Evolutionary conservation across 2,797 vertebrate genomes (phyloP).

Genomic region (Lepilemur ruficaudatus): DNA sequence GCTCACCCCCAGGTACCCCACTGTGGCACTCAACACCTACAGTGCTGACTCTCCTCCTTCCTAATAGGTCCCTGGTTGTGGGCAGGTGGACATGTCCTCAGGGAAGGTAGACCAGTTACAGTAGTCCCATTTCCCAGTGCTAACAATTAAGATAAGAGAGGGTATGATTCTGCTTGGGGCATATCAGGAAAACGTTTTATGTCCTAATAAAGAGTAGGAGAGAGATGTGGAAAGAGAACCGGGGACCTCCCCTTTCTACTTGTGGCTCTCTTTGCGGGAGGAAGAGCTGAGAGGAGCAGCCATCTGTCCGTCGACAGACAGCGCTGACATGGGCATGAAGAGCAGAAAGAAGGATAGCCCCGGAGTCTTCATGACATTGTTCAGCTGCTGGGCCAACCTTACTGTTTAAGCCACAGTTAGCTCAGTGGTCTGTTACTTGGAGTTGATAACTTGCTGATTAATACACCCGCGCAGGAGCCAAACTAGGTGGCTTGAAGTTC

Average conservation of each 20-base stretch:
- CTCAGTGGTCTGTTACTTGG: background rate
- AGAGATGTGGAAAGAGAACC: background rate
- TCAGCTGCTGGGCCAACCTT: background rate
- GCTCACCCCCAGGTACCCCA: background rate
- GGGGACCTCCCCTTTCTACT: background rate
- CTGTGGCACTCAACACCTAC: too few species aligned
- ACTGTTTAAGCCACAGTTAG: background rate
- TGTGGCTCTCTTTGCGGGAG: background rate
- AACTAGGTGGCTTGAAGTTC: background rate
- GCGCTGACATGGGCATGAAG: background rate
- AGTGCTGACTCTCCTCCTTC: background rate
- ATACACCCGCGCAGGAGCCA: background rate
- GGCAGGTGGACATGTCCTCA: background rate
- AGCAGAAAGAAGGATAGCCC: background rate
- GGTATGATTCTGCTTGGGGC: background rate
- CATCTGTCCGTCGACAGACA: background rate
- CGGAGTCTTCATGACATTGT: background rate
- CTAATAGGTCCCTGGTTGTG: background rate
- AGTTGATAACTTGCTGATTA: background rate
- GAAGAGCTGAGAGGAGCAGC: background rate
- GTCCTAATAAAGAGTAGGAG: background rate
- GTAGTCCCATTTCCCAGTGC: background rate
- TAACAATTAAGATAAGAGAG: background rate
- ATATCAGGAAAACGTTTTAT: too few species aligned
- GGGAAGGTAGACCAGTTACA: background rate